Percentiles rank a stretch among this genome's conserved stretches.
phyloP scores from a whole-genome alignment of 2,797 vertebrate genomes.

The Odontamblyopus lacepedii region DNA sequence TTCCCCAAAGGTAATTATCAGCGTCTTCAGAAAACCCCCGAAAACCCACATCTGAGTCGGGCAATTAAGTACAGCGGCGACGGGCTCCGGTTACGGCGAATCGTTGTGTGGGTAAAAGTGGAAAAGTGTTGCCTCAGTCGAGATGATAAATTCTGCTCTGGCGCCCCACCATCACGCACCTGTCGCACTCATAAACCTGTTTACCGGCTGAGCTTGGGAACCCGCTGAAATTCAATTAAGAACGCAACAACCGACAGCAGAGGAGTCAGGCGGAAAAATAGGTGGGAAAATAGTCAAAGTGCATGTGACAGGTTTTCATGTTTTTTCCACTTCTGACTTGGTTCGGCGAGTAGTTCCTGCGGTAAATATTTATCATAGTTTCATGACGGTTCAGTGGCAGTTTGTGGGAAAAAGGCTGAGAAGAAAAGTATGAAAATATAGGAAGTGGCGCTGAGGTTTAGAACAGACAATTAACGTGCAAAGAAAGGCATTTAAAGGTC shows the following conservation, averaged over 20 bases:
- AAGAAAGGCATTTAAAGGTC: too few relatives aligned
- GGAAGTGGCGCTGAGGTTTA: too few relatives aligned
- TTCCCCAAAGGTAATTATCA: constrained; percentile 12
- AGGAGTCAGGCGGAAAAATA: background rate
- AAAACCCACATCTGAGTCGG: constrained; percentile 23
- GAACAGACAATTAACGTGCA: too few relatives aligned
- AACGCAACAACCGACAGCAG: constrained; percentile 40
- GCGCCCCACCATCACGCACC: constrained; percentile 20
- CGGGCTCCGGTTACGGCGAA: constrained; percentile 33
- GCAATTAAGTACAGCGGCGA: constrained; percentile 30
- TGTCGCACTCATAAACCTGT: constrained; percentile 58
- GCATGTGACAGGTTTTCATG: too few relatives aligned
- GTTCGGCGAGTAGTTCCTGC: too few relatives aligned
- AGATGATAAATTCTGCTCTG: constrained; percentile 52
- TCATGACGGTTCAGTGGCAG: too few relatives aligned
- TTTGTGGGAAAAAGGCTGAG: too few relatives aligned
- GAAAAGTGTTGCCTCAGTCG: constrained; percentile 34
- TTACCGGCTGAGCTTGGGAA: constrained; percentile 65
- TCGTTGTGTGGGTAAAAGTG: constrained; percentile 27
- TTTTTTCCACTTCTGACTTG: too few relatives aligned
- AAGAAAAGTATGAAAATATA: too few relatives aligned
- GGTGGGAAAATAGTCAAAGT: background rate
- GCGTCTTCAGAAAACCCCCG: constrained; percentile 1
- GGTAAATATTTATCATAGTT: too few relatives aligned
- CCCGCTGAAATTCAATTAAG: constrained; percentile 77